Conservation (phyloP, 2,888 invertebrate species). For the Cenopis cana region DNA sequence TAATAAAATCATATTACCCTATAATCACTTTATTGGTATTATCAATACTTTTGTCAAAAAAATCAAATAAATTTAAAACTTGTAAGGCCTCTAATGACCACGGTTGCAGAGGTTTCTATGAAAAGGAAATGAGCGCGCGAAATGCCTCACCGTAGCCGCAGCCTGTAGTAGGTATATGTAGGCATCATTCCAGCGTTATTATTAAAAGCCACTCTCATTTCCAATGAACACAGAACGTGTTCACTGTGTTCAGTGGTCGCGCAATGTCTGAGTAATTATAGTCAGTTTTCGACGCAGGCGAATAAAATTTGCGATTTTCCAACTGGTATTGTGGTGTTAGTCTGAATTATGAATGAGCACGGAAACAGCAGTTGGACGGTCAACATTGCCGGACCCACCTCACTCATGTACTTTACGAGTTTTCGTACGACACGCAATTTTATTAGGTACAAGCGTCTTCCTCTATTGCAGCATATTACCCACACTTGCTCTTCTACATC, state of each 20-base stretch:
- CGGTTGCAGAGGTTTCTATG: constrained; percentile 9
- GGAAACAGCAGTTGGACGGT: constrained; percentile 23
- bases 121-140: constrained; percentile 15
- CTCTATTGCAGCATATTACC: constrained; percentile 14
- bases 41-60: too few relatives aligned
- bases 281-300: constrained; percentile 3
- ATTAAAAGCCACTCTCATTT: constrained; percentile 21
- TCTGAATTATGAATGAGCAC: constrained; percentile 42
- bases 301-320: constrained; percentile 15
- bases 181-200: not conserved
- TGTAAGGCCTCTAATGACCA: constrained; percentile 1
- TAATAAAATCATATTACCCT: too few relatives aligned
- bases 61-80: too few relatives aligned
- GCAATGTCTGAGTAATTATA: constrained; percentile 24
- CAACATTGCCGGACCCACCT: constrained; percentile 34
- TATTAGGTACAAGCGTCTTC: constrained; percentile 15
- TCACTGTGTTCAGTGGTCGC: constrained; percentile 24
- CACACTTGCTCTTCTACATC: constrained; percentile 23
- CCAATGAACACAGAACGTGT: constrained; percentile 10
- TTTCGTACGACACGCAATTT: not conserved
- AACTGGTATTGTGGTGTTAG: constrained; percentile 3
- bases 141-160: constrained; percentile 6
- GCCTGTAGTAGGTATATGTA: not conserved
- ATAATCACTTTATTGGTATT: too few relatives aligned
- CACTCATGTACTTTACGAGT: constrained; percentile 38